These are phyloP conservation scores for Cantharis rufa DNA, from an alignment of 2,888 invertebrate species.

Conservation along the genomic window DNA sequence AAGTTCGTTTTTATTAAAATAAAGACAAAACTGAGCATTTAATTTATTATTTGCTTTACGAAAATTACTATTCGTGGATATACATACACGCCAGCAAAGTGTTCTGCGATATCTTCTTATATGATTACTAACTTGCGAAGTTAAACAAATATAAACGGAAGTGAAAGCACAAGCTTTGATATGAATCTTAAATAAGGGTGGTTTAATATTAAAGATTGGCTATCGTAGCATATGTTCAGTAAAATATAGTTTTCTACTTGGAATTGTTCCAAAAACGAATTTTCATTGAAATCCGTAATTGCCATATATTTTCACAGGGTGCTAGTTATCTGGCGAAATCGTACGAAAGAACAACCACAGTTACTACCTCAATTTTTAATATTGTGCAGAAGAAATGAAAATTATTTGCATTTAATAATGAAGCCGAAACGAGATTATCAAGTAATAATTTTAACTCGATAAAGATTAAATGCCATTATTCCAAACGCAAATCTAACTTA, in stretches of 20 bases:
- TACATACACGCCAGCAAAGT: background rate
- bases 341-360: background rate
- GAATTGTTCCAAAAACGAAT: background rate
- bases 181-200: background rate
- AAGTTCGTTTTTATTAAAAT: background rate
- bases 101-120: background rate
- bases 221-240: background rate
- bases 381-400: background rate
- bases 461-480: background rate
- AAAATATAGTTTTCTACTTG: background rate
- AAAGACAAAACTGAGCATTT: background rate
- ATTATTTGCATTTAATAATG: background rate
- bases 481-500: background rate
- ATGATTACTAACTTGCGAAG: background rate
- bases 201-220: constrained; percentile 3
- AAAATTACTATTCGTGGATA: background rate
- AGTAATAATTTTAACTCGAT: background rate
- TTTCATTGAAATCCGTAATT: constrained; percentile 1
- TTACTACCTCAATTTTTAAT: background rate
- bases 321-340: background rate
- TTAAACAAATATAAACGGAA: background rate
- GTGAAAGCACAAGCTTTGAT: background rate
- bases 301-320: background rate
- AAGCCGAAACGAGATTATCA: background rate
- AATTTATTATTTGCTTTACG: background rate